Evolutionary conservation across 2,797 vertebrate genomes (phyloP), one percentile per base, ranked within the genome.

Genomic region (Fringilla coelebs): DNA sequence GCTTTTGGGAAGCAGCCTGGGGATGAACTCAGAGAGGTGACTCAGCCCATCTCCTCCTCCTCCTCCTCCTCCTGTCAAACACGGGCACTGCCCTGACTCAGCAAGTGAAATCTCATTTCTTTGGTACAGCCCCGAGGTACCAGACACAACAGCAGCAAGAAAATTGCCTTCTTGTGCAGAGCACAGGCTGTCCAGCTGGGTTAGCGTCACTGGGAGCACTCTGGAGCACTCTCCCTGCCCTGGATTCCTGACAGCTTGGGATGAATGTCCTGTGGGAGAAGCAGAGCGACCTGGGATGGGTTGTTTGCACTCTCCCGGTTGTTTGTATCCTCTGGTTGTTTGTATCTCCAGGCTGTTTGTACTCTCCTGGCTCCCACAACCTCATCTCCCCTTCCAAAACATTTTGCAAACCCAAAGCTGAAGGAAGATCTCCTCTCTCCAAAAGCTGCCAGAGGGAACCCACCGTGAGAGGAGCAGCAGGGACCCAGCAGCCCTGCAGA

Each of bases 61-160:
- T 51, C 40, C 40, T 40, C 57, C 78, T 82, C 28, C 55, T 45
- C 17, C 51, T 83, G 77, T 65, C 81, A 46, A 77, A 70, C 11
- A 4, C 67, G 31, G 54, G 36, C 43, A 66, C 21, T 45, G 19
- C 36, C 76, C 84, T 89, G 84, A 89, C 67, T 93, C 93, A 92
- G 93, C 90, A 84, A 46, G 22, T 28, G 60, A 38, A 73, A 73
- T 36, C 51, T 45, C 79, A 24, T 61, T 60, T 66, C 3, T 55
- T 25, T 24, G 24, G 36, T 54, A 18, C 73, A 89, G 92, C 67
- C 80, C 63, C 7, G 43, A 73, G 62, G 55, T 60, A 45, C 43
- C 71, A 95, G 94, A 49, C 65, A 7, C 10, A 63, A 38, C 52
- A 93, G 80, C 90, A 81, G 26, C 80, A 57, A 15, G 67, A 36